Conservation (phyloP, 2,113 vertebrate species). For the Ginglymostoma cirratum region DNA sequence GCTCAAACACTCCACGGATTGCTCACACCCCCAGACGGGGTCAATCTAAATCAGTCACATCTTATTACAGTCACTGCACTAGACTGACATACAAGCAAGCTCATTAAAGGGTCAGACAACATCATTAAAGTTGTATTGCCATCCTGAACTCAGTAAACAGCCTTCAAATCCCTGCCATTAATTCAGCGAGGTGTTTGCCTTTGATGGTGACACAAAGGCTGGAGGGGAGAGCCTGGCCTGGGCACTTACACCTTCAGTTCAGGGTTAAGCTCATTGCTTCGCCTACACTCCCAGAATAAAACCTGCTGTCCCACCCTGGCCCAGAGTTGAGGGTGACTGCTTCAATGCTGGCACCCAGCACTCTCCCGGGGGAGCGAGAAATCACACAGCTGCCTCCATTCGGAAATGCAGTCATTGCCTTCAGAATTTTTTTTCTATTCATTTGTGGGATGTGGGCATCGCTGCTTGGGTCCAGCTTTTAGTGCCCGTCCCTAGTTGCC, state of each 20-base stretch:
- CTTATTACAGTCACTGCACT: not conserved
- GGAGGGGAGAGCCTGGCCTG: not conserved
- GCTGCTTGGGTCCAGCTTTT: too few relatives aligned
- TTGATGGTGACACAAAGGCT: not conserved
- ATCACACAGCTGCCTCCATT: not conserved
- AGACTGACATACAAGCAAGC: not conserved
- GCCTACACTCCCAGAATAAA: not conserved
- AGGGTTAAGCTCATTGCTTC: not conserved
- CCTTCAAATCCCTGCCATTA: not conserved
- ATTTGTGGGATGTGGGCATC: too few relatives aligned
- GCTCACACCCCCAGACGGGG: not conserved
- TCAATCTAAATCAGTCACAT: not conserved
- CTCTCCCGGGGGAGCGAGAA: not conserved
- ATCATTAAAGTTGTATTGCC: not conserved
- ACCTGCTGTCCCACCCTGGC: not conserved
- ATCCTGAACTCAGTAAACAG: not conserved
- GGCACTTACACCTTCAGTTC: too few relatives aligned
- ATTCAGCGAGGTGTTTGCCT: not conserved
- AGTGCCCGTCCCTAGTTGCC: too few relatives aligned
- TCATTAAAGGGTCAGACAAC: not conserved
- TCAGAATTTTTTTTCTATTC: not conserved
- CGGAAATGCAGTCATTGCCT: not conserved
- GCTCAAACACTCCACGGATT: not conserved
- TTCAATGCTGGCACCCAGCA: not conserved
- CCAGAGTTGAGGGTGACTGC: not conserved